A percentile compares a stretch with the other conserved stretches of the same genome.
phyloP scores from a whole-genome alignment of 2,113 vertebrate species.

The Alligator mississippiensis region DNA sequence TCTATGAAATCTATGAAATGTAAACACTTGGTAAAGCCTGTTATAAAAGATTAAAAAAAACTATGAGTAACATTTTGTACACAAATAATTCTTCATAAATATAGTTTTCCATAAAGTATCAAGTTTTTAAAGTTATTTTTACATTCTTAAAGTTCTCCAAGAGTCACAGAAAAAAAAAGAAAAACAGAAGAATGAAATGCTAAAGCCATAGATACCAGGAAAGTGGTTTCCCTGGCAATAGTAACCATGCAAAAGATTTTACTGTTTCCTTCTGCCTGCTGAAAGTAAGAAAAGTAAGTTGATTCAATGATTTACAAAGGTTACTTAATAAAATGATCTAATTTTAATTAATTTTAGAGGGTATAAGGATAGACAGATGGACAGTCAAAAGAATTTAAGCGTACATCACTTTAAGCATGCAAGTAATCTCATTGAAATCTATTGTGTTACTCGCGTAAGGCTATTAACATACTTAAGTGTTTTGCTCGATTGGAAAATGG shows the following conservation, averaged over 20 bases:
- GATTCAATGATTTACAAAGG: background rate
- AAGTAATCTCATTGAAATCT: rapidly evolving
- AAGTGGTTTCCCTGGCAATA: slow-evolving; percentile 69
- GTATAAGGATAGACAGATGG: rapidly evolving
- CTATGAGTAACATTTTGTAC: background rate
- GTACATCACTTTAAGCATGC: rapidly evolving
- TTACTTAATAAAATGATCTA: background rate
- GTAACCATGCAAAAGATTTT: slow-evolving; percentile 52
- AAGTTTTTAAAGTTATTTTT: background rate
- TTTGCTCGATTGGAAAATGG: rapidly evolving
- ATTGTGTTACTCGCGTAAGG: rapidly evolving
- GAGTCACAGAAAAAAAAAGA: background rate
- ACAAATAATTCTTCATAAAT: background rate
- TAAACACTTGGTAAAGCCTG: background rate
- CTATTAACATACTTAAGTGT: rapidly evolving
- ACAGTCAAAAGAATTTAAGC: rapidly evolving
- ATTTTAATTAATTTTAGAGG: background rate
- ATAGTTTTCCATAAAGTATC: background rate
- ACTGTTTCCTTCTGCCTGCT: background rate
- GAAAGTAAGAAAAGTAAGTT: background rate
- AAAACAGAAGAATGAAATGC: background rate
- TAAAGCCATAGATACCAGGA: background rate
- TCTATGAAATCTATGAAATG: too few relatives aligned
- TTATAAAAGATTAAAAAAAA: background rate
- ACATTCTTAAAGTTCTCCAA: background rate